These are phyloP conservation scores for Pogonocichla stellata DNA, from an alignment of 2,113 vertebrate species.

Conservation along the genomic window DNA sequence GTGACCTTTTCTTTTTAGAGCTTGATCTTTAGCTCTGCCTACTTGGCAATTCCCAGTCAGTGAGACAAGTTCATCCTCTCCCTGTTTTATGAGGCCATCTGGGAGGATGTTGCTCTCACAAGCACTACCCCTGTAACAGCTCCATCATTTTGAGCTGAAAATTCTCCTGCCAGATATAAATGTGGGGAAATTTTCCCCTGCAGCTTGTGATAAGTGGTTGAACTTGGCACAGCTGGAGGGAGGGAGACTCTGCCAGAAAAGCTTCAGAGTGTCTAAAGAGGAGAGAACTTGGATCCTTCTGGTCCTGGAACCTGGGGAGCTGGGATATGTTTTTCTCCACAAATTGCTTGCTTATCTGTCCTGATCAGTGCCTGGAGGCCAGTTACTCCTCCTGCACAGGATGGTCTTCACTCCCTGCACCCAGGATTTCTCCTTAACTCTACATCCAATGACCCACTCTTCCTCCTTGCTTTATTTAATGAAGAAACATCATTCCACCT, in stretches of 20 bases:
- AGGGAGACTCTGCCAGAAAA: conserved; percentile 30
- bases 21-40: conserved; percentile 10
- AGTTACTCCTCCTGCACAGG: not conserved
- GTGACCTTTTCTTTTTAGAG: conserved; percentile 14
- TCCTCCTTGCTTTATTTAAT: not conserved
- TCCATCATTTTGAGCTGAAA: not conserved
- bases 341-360: not conserved
- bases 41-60: not conserved
- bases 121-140: conserved; percentile 30
- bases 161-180: conserved; percentile 29
- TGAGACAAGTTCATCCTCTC: conserved; percentile 18
- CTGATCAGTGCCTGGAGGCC: not conserved
- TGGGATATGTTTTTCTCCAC: not conserved
- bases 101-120: conserved; percentile 34
- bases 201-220: conserved; percentile 44
- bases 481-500: not conserved
- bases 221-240: not conserved
- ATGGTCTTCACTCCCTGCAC: not conserved
- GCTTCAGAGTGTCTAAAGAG: conserved; percentile 13
- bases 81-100: conserved; percentile 34
- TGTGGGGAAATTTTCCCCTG: conserved; percentile 50
- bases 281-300: conserved; percentile 28
- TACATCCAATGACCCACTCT: not conserved
- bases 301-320: not conserved
- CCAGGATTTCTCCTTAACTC: not conserved